Evolutionary conservation across 92 coral and sea anemone genomes (phyloP), one percentile per base, ranked within the genome.

Genomic region (Micromussa lordhowensis): DNA sequence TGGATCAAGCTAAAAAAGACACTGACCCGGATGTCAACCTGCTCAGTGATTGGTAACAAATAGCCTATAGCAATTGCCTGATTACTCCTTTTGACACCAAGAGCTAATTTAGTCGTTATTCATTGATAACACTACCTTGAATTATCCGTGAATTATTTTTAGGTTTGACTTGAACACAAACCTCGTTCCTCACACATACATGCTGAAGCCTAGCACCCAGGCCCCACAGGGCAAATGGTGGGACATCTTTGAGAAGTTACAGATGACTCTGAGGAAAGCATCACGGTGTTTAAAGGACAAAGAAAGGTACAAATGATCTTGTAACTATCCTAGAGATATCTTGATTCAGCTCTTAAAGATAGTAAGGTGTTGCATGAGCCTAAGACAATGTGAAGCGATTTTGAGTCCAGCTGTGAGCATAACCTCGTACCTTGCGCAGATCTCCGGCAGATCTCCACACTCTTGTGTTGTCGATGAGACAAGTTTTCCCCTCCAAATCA

Each of bases 181-280:
- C 18, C 77, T 84, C 29, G 84, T 75, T 30, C 86, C 87, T 40
- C 80, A 88, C 2, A 76, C 73, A 21, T 91, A 87, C 85, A 85
- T 86, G 53, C 75, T 87, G 26, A 91, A 82, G 55, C 85, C 91
- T 16, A 88, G 86, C 82, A 88, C 88, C 29, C 88, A 88, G 53
- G 88, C 86, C 32, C 88, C 88, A 6, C 80, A 30, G 85, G 89
- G 83, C 64, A 73, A n/a, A 64, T 87, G 88, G 91, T 88, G 91
- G 91, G 88, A 73, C 58, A 85, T 82, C 31, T 84, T 89, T 85
- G 80, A 84, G 68, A 84, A 57, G 53, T 73, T 89, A 30, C 92
- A 89, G 68, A 85, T 77, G 77, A 63, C 69, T 17, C 77, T 89
- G 18, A 83, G 92, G 78, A 64, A 84, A 68, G 92, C 91, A 18